Percentiles rank a stretch among this genome's conserved stretches.
Conservation (phyloP, 2,888 invertebrate species). For the Hirtodrosophila duncani region DNA sequence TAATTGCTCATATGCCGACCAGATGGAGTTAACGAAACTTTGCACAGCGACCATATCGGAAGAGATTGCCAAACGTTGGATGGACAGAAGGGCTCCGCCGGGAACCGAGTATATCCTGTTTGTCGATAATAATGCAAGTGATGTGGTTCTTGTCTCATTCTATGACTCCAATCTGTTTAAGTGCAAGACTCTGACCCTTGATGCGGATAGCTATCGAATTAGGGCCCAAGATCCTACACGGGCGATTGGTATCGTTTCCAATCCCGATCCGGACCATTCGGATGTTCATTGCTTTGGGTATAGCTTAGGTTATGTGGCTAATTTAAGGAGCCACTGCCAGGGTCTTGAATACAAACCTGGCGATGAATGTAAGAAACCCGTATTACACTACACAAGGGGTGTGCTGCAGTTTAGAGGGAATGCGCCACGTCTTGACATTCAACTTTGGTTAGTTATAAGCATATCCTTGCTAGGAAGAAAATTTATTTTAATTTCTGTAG, state of each 20-base stretch:
- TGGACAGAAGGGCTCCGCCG: not conserved
- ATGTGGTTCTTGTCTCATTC: slow-evolving; percentile 1
- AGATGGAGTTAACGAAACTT: accelerated
- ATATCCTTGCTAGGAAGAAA: too few species aligned
- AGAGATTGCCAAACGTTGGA: not conserved
- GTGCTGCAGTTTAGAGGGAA: not conserved
- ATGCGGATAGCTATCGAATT: not conserved
- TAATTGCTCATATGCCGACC: not conserved
- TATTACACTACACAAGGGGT: slow-evolving; percentile 12
- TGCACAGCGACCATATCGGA: not conserved
- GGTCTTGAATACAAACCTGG: accelerated
- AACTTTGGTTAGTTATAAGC: too few species aligned
- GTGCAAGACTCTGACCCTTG: not conserved
- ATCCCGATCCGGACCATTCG: not conserved
- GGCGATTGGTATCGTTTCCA: not conserved
- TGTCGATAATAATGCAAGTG: too few species aligned
- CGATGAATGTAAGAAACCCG: not conserved
- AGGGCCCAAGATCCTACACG: not conserved
- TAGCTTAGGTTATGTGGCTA: not conserved
- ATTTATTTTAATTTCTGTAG: too few species aligned
- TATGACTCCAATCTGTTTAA: slow-evolving; percentile 1
- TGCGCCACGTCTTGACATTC: too few species aligned
- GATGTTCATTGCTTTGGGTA: slow-evolving; percentile 10
- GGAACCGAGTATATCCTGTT: slow-evolving; percentile 9
- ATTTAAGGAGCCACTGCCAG: slow-evolving; percentile 5